phyloP scores from a whole-genome alignment of 2,797 vertebrate genomes.

The Dicrostonyx torquatus region DNA sequence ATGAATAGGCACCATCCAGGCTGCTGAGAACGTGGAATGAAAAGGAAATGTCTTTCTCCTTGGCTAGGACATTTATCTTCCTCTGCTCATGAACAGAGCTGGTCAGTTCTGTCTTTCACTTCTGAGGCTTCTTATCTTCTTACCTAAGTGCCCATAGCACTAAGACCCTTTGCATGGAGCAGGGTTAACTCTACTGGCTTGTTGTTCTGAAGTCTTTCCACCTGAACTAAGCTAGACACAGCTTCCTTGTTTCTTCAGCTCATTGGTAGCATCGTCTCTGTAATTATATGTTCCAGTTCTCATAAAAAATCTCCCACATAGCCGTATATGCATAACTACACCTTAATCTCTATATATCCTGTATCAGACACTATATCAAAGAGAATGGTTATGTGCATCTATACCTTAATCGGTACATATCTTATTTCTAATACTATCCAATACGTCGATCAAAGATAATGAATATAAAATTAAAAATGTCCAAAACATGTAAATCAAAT shows the following conservation, averaged over 20 bases:
- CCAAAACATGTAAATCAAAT: not conserved
- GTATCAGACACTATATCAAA: not conserved
- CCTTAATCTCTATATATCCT: not conserved
- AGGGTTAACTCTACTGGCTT: fast-evolving
- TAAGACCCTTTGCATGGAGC: fast-evolving
- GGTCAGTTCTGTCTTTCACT: not conserved
- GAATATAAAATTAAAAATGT: not conserved
- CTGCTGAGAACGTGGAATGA: not conserved
- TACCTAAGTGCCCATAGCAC: no score
- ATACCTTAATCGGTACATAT: not conserved
- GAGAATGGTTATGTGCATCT: not conserved
- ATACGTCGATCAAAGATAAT: not conserved
- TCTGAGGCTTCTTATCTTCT: not conserved
- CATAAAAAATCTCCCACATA: not conserved
- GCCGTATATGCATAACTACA: not conserved
- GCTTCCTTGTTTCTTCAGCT: not conserved
- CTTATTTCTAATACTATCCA: not conserved
- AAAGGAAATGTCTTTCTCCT: not conserved
- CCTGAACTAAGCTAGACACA: not conserved
- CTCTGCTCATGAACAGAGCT: not conserved
- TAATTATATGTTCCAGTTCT: not conserved
- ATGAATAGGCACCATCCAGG: not conserved
- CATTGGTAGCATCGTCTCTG: no score
- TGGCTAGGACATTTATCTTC: not conserved
- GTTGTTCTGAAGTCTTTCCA: not conserved